Percentiles rank a stretch among this genome's conserved stretches.
Evolutionary conservation across 2,113 vertebrate genomes (phyloP).

Genomic region (Charadrius vociferus): DNA sequence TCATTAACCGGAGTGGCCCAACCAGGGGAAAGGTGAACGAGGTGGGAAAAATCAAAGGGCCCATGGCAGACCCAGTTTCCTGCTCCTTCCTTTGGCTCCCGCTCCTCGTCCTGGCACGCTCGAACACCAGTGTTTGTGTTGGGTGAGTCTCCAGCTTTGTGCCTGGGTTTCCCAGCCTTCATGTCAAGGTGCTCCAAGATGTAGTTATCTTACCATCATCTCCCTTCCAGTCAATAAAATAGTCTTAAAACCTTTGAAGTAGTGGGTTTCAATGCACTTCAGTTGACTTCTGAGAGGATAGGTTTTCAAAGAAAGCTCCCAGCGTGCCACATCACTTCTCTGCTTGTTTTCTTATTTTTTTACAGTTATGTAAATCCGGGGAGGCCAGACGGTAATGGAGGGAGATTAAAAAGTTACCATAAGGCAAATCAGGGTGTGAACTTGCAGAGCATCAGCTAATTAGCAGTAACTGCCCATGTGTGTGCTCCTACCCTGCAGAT

Average conservation of each 20-base stretch:
- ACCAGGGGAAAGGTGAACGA: background rate
- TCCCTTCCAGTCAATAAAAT: slow-evolving; percentile 53
- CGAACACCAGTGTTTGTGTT: background rate
- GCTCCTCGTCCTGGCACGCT: background rate
- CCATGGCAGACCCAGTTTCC: background rate
- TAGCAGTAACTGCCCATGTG: background rate
- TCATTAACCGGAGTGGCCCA: background rate
- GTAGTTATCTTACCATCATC: slow-evolving; percentile 42
- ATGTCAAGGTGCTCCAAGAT: background rate
- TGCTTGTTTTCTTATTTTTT: background rate
- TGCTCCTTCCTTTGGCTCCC: background rate
- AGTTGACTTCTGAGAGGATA: slow-evolving; percentile 26
- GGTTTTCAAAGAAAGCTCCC: slow-evolving; percentile 12
- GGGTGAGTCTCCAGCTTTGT: background rate
- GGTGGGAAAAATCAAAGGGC: background rate
- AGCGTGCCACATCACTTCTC: background rate
- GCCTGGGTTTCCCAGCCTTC: background rate
- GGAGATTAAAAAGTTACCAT: slow-evolving; percentile 27
- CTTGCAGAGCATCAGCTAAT: slow-evolving; percentile 31
- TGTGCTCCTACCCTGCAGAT: background rate
- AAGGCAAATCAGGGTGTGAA: slow-evolving; percentile 43
- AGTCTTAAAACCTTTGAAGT: slow-evolving; percentile 33
- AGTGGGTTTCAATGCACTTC: slow-evolving; percentile 10
- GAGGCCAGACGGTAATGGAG: slow-evolving; percentile 12
- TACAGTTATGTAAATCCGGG: slow-evolving; percentile 10